Conservation (phyloP, 35 echinoderm and acorn worm species). For the Nesometra sesokonis region DNA sequence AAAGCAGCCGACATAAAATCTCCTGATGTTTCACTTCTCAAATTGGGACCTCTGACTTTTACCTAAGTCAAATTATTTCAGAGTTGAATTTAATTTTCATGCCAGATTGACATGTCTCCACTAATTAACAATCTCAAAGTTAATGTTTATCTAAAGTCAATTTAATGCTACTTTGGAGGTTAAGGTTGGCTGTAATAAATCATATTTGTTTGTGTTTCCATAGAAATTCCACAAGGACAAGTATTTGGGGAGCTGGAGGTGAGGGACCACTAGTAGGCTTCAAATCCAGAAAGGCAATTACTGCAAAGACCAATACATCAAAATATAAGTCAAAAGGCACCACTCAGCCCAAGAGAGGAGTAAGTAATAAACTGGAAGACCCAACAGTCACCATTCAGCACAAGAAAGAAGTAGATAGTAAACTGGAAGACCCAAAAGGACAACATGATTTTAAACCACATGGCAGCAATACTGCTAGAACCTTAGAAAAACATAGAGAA, state of each 20-base stretch:
- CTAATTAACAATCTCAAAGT: too few species aligned
- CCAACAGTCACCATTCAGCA: background rate
- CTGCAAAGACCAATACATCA: background rate
- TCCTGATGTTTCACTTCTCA: too few species aligned
- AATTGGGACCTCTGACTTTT: too few species aligned
- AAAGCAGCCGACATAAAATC: too few species aligned
- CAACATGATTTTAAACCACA: background rate
- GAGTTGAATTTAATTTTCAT: too few species aligned
- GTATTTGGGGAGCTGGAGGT: constrained; percentile 23
- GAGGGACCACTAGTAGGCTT: constrained; percentile 36
- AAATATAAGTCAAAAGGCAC: background rate
- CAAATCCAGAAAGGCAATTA: constrained; percentile 19
- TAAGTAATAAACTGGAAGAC: background rate
- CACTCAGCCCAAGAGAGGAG: background rate
- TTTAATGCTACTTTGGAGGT: too few species aligned
- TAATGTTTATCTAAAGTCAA: background rate
- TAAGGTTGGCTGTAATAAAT: too few species aligned
- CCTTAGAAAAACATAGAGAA: background rate
- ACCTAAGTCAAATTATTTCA: too few species aligned
- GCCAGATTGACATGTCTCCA: too few species aligned
- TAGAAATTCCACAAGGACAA: constrained; percentile 23
- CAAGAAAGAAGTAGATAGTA: background rate
- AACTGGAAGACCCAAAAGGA: background rate
- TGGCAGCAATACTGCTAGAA: too few species aligned
- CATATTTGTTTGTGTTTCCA: background rate